A percentile compares a stretch with the other conserved stretches of the same genome.
Evolutionary conservation across 2,797 vertebrate species (phyloP).

Genomic region (Orientallactaga sibirica): DNA sequence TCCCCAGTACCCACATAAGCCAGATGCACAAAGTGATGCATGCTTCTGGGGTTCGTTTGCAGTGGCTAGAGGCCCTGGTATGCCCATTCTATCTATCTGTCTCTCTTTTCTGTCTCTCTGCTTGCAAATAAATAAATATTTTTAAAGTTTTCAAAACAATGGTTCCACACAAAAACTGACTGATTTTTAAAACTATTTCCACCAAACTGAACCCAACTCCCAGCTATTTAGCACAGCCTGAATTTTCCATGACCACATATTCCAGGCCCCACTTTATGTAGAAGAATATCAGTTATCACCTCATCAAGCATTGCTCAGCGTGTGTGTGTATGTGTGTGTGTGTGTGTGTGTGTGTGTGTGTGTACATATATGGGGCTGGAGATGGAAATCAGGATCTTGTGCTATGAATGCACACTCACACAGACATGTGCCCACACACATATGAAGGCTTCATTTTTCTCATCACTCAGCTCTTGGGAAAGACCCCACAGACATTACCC

Average conservation of each 20-base stretch:
- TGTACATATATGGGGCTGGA: no score
- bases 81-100: no score
- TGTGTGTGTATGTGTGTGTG: neutral
- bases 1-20: no score
- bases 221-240: neutral
- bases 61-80: no score
- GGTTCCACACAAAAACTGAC: constrained; percentile 4
- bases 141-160: no score
- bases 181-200: neutral
- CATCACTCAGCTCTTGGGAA: neutral
- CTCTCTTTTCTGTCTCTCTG: no score
- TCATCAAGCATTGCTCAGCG: neutral
- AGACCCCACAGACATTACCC: neutral
- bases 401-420: no score
- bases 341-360: neutral
- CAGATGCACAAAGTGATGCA: no score
- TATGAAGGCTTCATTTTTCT: neutral
- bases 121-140: no score
- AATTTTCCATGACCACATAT: neutral
- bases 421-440: no score
- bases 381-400: neutral
- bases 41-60: no score
- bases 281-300: neutral
- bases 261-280: neutral
- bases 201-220: neutral